Percentiles rank a stretch among this genome's conserved stretches.
phyloP scores from a whole-genome alignment of 2,888 invertebrate species.

The Mesorhabditis spiculigera region DNA sequence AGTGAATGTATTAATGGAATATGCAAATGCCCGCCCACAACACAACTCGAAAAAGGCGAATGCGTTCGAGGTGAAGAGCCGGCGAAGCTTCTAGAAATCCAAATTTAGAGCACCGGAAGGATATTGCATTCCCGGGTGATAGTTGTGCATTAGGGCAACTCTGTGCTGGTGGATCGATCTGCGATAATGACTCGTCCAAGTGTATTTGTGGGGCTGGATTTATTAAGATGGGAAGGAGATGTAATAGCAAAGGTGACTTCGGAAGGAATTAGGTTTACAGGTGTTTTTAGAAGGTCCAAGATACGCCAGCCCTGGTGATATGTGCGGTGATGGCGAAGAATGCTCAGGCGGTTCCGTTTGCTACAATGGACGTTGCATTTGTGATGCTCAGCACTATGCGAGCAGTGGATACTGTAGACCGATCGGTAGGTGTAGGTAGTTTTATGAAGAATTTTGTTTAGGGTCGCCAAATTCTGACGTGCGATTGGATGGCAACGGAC shows the following conservation, averaged over 20 bases:
- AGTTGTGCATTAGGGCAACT: slow-evolving; percentile 44
- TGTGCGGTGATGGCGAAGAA: slow-evolving; percentile 30
- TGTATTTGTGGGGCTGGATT: slow-evolving; percentile 51
- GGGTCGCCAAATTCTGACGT: slow-evolving; percentile 32
- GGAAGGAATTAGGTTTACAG: neutral
- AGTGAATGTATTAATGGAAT: slow-evolving; percentile 34
- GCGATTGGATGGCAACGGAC: slow-evolving; percentile 34
- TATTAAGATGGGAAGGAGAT: slow-evolving; percentile 33
- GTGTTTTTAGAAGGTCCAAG: slow-evolving; percentile 27
- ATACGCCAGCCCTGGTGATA: slow-evolving; percentile 35
- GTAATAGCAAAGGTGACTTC: slow-evolving; percentile 34
- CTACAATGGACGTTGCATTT: slow-evolving; percentile 34
- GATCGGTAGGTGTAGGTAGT: slow-evolving; percentile 19
- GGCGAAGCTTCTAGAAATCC: neutral
- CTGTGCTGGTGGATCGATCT: slow-evolving; percentile 53
- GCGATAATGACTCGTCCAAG: slow-evolving; percentile 37
- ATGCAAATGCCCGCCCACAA: slow-evolving; percentile 38
- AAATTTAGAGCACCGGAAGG: slow-evolving; percentile 16
- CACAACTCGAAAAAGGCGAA: slow-evolving; percentile 29
- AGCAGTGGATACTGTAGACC: slow-evolving; percentile 48
- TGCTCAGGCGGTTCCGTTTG: slow-evolving; percentile 48
- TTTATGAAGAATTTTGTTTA: slow-evolving; percentile 11
- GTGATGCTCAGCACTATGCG: slow-evolving; percentile 37
- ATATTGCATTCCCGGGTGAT: slow-evolving; percentile 38
- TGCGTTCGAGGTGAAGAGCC: slow-evolving; percentile 25